A percentile compares a stretch with the other conserved stretches of the same genome.
These are phyloP conservation scores for Phrixothrix hirtus DNA, from an alignment of 2,888 invertebrate species.

Conservation along the genomic window DNA sequence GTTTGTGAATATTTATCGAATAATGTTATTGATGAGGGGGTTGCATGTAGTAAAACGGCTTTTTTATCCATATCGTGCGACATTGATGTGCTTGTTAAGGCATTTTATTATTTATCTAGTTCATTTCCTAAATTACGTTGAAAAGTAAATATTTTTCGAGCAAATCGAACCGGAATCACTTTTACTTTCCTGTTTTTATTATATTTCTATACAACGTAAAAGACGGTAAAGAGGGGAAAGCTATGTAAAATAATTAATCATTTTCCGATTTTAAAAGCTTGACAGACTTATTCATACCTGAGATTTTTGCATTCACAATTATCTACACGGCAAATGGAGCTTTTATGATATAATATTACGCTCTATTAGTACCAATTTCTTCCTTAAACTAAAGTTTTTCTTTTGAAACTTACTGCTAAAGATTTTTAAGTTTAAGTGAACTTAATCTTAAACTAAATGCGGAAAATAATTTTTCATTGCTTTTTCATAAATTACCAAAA, in stretches of 20 bases:
- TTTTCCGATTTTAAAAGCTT: background rate
- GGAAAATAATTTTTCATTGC: no score
- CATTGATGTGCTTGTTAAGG: slow-evolving; percentile 17
- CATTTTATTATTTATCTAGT: slow-evolving; percentile 19
- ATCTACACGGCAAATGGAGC: no score
- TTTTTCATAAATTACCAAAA: no score
- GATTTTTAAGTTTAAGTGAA: no score
- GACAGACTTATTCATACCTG: background rate
- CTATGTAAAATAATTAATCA: background rate
- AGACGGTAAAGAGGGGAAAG: background rate
- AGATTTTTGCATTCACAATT: background rate
- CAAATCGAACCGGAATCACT: background rate
- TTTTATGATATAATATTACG: no score
- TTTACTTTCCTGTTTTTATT: background rate
- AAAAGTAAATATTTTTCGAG: background rate
- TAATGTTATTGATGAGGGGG: slow-evolving; percentile 18
- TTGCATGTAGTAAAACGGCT: slow-evolving; percentile 14
- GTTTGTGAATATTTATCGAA: slow-evolving; percentile 23
- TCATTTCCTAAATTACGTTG: slow-evolving; percentile 15
- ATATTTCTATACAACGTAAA: background rate
- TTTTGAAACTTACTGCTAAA: no score
- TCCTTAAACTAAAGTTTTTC: no score
- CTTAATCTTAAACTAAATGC: no score
- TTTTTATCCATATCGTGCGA: slow-evolving; percentile 11
- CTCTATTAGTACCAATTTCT: no score